These are phyloP conservation scores for Sepiola atlantica DNA, from an alignment of 2,888 invertebrate genomes.

Conservation along the genomic window DNA sequence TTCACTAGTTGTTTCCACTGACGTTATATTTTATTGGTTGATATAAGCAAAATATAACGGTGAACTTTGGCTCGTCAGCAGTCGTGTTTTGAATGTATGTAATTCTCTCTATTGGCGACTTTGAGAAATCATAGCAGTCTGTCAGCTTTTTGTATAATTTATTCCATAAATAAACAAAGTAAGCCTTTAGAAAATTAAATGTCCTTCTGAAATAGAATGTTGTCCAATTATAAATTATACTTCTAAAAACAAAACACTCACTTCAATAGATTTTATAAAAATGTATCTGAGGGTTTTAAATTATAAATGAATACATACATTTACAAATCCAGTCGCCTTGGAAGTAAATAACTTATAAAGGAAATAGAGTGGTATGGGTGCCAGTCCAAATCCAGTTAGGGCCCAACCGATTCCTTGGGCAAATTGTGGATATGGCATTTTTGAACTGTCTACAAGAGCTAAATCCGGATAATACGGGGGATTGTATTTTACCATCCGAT, in stretches of 20 bases:
- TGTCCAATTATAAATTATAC: not conserved
- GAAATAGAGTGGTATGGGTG: conserved; percentile 63
- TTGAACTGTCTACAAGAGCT: conserved; percentile 46
- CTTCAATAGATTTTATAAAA: not conserved
- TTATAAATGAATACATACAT: conserved; percentile 47
- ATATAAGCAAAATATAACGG: no score
- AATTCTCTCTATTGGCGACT: no score
- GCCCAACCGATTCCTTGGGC: conserved; percentile 65
- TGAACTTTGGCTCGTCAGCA: no score
- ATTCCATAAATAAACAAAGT: not conserved
- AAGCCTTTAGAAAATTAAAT: not conserved
- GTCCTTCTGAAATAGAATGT: not conserved
- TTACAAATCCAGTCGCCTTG: conserved; percentile 2
- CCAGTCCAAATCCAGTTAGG: conserved; percentile 57
- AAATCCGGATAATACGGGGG: conserved; percentile 58
- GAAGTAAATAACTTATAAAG: conserved; percentile 55
- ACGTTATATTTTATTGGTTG: no score
- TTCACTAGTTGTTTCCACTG: no score
- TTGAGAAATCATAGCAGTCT: no score
- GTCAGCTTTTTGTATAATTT: no score
- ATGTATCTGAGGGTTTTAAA: not conserved
- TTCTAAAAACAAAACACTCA: not conserved
- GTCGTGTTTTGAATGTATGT: no score
- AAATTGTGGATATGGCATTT: conserved; percentile 58
- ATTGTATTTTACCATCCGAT: conserved; percentile 61